These are phyloP conservation scores for Sacculina carcini DNA, from an alignment of 2,888 invertebrate species.

Conservation along the genomic window DNA sequence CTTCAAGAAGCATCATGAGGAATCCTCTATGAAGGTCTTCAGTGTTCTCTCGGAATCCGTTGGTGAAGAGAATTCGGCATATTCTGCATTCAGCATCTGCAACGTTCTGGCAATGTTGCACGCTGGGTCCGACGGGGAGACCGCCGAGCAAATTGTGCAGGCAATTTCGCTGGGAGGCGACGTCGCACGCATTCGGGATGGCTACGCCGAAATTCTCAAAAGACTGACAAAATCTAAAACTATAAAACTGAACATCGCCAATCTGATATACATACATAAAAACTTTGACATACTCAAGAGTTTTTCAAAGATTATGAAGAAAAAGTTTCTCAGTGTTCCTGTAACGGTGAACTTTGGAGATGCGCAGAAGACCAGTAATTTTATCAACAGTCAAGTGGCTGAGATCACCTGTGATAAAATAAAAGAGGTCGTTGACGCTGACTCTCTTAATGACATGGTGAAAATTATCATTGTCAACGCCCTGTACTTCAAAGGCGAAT, in stretches of 20 bases:
- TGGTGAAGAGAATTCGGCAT: too few relatives aligned
- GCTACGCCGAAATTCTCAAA: not conserved
- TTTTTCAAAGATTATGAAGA: conserved; percentile 22
- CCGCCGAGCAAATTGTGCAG: conserved; percentile 35
- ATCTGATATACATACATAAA: conserved; percentile 41
- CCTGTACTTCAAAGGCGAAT: conserved; percentile 61
- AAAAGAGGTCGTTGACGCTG: conserved; percentile 33
- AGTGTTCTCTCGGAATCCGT: too few relatives aligned
- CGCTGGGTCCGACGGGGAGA: conserved; percentile 42
- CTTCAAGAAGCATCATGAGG: too few relatives aligned
- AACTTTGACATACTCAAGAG: conserved; percentile 32
- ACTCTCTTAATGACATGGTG: conserved; percentile 28
- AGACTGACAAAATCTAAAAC: conserved; percentile 17
- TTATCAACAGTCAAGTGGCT: conserved; percentile 52
- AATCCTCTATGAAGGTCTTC: too few relatives aligned
- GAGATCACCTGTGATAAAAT: conserved; percentile 47
- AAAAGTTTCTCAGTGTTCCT: conserved; percentile 27
- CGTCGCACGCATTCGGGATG: not conserved
- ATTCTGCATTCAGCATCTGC: conserved; percentile 58
- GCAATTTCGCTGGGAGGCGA: conserved; percentile 27
- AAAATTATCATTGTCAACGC: conserved; percentile 52
- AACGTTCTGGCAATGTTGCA: conserved; percentile 50
- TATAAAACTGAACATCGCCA: conserved; percentile 47
- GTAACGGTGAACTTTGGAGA: conserved; percentile 31
- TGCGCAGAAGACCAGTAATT: conserved; percentile 29